Base-by-base conservation (phyloP, 2,888 invertebrate species). In the Brenthis hecate region DNA sequence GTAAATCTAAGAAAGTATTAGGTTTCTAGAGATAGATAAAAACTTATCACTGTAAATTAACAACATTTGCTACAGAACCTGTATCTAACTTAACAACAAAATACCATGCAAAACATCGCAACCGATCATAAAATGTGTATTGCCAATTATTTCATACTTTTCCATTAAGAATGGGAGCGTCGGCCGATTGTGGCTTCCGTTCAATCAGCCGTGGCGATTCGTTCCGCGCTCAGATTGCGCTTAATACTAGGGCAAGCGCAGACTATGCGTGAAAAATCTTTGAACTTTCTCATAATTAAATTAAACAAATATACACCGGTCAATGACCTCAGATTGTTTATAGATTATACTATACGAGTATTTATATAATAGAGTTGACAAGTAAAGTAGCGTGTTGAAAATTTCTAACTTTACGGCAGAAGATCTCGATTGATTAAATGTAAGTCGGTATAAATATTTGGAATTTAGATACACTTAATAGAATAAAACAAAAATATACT, bases 111-210 rank as follows among this genome's bases (percentile, higher is more conserved):
- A 58, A 62, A 62, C 43, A 57, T 13, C 23, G 48, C 13, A 32
- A 57, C 6, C 47, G 23, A 64, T 14, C 43, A 64, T 66, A 69
- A 57, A 68, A 55, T 55, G 23, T 65, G n/a, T 55, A 65, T 50
- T 69, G 74, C 74, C 80, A 77, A 82, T 82, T 82, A 81, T 85
- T 85, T 83, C 79, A 83, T 82, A 88, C 85, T 87, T 87, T 84
- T 81, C 79, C 78, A 79, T 80, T 78, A 80, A 81, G 78, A 83
- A 81, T 80, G 77, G 75, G 78, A 79, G 79, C 82, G 80, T 83
- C 79, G 76, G 73, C 77, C 78, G 82, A 80, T 81, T 79, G 74
- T 78, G 73, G 80, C 84, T 85, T 84, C 85, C 83, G 85, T 83
- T 81, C 77, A 75, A 72, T 78, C 73, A 72, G 73, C 76, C 75